These are phyloP conservation scores for Verasper variegatus DNA, from an alignment of 2,113 vertebrate genomes.

Conservation along the genomic window DNA sequence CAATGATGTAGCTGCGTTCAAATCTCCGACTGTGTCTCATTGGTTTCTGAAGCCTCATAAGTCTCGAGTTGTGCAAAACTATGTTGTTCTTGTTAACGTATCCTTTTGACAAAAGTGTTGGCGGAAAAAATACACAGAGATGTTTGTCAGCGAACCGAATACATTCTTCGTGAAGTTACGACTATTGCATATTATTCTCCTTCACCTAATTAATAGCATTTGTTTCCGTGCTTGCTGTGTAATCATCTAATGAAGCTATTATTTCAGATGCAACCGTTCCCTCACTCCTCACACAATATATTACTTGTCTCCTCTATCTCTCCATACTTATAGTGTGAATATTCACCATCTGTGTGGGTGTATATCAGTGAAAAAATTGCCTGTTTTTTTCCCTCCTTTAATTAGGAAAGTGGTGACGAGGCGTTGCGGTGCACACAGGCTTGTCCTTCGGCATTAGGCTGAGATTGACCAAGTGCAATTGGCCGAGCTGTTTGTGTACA, in stretches of 20 bases:
- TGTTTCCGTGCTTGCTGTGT: conserved; percentile 12
- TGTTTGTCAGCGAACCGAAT: neutral
- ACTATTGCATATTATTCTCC: conserved; percentile 16
- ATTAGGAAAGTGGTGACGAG: conserved; percentile 56
- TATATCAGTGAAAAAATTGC: conserved; percentile 50
- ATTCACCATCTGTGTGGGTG: conserved; percentile 60
- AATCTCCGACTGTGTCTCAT: conserved; percentile 43
- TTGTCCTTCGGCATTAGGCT: conserved; percentile 59
- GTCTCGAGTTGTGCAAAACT: conserved; percentile 23
- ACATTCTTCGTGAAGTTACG: neutral
- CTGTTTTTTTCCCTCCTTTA: conserved; percentile 27
- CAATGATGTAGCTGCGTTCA: conserved; percentile 33
- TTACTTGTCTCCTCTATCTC: conserved; percentile 16
- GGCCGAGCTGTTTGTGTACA: conserved; percentile 60
- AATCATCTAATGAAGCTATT: conserved; percentile 35
- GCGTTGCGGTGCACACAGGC: conserved; percentile 38
- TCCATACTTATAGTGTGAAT: conserved; percentile 37
- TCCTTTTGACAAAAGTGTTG: neutral
- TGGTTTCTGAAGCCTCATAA: conserved; percentile 46
- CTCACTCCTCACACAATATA: conserved; percentile 25
- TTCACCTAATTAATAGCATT: conserved; percentile 26
- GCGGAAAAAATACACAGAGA: neutral
- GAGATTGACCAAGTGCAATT: conserved; percentile 58
- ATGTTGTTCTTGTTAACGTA: conserved; percentile 18
- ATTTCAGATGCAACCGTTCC: conserved; percentile 17